Percentiles rank a stretch among this genome's conserved stretches.
phyloP scores from a whole-genome alignment of 2,113 vertebrate genomes.

The Tamias sibiricus region DNA sequence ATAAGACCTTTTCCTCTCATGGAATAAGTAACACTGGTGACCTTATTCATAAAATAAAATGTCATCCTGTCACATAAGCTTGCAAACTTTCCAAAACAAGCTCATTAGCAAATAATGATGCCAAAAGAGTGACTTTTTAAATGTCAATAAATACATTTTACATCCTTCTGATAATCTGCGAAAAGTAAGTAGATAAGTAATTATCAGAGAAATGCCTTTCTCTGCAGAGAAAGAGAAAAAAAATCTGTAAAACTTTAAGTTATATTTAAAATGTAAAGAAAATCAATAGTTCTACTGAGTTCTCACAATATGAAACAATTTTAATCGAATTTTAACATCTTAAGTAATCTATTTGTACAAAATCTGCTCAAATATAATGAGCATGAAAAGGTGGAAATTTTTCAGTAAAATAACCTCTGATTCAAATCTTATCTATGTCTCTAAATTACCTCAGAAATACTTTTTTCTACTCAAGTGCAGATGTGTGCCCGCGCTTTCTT shows the following conservation, averaged over 20 bases:
- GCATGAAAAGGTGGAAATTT: not conserved
- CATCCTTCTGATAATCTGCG: slow-evolving; percentile 59
- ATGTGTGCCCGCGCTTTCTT: no score
- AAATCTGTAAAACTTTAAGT: slow-evolving; percentile 10
- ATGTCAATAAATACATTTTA: slow-evolving; percentile 70
- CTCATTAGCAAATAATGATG: slow-evolving; percentile 80
- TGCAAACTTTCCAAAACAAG: slow-evolving; percentile 72
- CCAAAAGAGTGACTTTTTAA: slow-evolving; percentile 66
- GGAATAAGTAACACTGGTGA: slow-evolving; percentile 65
- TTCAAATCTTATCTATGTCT: not conserved
- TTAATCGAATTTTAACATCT: slow-evolving; percentile 65
- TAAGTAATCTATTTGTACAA: slow-evolving; percentile 45
- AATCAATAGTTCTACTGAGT: slow-evolving; percentile 21
- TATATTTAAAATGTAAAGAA: slow-evolving; percentile 57
- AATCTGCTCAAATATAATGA: not conserved
- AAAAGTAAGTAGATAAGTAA: slow-evolving; percentile 39
- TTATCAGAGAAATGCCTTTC: slow-evolving; percentile 53
- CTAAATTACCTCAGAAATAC: not conserved
- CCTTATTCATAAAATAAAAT: slow-evolving; percentile 73
- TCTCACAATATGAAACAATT: slow-evolving; percentile 8
- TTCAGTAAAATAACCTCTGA: not conserved
- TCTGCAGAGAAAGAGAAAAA: slow-evolving; percentile 7
- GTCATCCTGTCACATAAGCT: slow-evolving; percentile 62
- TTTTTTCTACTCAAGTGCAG: not conserved
- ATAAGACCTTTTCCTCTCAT: not conserved